Percentiles rank a stretch among this genome's conserved stretches.
These are phyloP conservation scores for Crocodylus rhombifer DNA, from an alignment of 2,797 vertebrate species.

Conservation along the genomic window DNA sequence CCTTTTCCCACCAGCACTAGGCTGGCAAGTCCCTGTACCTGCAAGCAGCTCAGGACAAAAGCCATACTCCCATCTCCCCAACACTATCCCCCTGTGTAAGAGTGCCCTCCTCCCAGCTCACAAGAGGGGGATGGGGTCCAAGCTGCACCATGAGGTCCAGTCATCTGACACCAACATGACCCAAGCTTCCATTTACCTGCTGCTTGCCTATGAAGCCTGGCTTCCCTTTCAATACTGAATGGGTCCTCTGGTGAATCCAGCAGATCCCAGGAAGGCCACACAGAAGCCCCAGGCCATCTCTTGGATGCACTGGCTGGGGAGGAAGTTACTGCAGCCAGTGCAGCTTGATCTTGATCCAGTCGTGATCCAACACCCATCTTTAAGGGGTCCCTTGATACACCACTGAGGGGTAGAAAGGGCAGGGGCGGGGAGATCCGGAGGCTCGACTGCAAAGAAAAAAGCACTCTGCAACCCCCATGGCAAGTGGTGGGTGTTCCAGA, in stretches of 20 bases:
- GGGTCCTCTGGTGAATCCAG: conserved; percentile 91
- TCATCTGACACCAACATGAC: background rate
- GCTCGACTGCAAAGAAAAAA: conserved; percentile 86
- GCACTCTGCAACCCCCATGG: background rate
- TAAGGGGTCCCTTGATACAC: conserved; percentile 90
- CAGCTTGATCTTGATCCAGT: conserved; percentile 89
- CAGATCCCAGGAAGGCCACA: conserved; percentile 92
- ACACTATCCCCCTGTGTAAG: background rate
- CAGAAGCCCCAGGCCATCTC: conserved; percentile 92
- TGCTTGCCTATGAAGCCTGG: conserved; percentile 95
- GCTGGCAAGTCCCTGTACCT: no score
- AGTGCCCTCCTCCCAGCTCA: background rate
- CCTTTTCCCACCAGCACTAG: background rate
- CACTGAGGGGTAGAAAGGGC: conserved; percentile 90
- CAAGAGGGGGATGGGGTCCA: background rate
- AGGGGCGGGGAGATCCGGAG: conserved; percentile 95
- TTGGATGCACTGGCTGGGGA: conserved; percentile 86
- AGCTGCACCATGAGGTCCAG: background rate
- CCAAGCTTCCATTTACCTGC: conserved; percentile 83
- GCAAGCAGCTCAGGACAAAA: background rate
- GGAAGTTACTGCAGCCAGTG: conserved; percentile 86
- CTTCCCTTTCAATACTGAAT: conserved; percentile 97
- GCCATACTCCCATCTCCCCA: background rate
- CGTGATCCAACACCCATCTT: conserved; percentile 88
- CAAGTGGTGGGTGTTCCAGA: accelerated